Conservation (phyloP, 2,888 invertebrate species). For the Diaperis boleti region DNA sequence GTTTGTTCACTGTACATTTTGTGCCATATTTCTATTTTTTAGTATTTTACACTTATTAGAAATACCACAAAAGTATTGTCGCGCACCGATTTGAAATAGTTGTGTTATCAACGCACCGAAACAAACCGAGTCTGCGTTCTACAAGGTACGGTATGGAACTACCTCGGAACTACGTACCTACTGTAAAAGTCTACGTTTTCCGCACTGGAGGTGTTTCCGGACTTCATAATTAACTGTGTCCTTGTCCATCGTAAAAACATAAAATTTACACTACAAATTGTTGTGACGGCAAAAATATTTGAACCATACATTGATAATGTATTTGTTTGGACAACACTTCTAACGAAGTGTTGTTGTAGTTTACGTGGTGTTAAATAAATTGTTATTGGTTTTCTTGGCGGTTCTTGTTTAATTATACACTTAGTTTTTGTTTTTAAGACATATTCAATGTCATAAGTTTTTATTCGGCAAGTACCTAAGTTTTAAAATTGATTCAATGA, state of each 20-base stretch:
- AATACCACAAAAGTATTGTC: conserved; percentile 12
- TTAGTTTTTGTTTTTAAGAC: no score
- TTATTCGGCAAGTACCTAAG: no score
- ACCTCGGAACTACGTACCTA: no score
- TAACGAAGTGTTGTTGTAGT: no score
- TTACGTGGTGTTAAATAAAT: no score
- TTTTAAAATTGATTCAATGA: no score
- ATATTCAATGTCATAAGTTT: no score
- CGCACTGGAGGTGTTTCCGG: conserved; percentile 34
- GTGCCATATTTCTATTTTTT: conserved; percentile 14
- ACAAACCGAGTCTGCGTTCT: conserved; percentile 12
- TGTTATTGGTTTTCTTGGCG: no score
- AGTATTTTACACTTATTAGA: conserved; percentile 3
- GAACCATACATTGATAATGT: no score
- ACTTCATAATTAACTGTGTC: conserved; percentile 34
- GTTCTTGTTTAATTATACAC: no score
- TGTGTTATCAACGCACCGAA: conserved; percentile 27
- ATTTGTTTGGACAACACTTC: no score
- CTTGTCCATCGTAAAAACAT: conserved; percentile 20
- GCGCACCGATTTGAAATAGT: conserved; percentile 14
- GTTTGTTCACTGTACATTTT: conserved; percentile 35
- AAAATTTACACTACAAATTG: not conserved
- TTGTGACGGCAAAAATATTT: not conserved
- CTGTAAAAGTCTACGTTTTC: conserved; percentile 34
- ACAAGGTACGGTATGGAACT: conserved; percentile 35